Percentiles rank a stretch among this genome's conserved stretches.
phyloP scores from a whole-genome alignment of 37 sponge, comb jelly and placozoan species.

The Halisarca cf. caerulea region DNA sequence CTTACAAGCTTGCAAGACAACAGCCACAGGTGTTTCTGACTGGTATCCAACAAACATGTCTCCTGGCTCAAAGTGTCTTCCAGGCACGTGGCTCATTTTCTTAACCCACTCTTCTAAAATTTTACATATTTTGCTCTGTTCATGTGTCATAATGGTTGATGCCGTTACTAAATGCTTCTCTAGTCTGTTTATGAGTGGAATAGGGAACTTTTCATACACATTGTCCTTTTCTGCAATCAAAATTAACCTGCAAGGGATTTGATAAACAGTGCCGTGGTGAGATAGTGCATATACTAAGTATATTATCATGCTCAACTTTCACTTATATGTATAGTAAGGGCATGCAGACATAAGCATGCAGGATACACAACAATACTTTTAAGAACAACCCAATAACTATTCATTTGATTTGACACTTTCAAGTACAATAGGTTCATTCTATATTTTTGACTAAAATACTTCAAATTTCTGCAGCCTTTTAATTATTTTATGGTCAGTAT shows the following conservation, averaged over 20 bases:
- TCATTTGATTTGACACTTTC: too few relatives aligned
- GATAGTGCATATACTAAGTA: too few relatives aligned
- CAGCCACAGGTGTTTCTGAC: constrained; percentile 82
- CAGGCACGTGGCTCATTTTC: background rate
- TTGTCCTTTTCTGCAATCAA: constrained; percentile 83
- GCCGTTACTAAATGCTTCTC: constrained; percentile 93
- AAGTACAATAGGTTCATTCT: too few relatives aligned
- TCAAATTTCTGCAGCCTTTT: too few relatives aligned
- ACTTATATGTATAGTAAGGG: too few relatives aligned
- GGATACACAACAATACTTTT: too few relatives aligned
- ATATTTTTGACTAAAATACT: too few relatives aligned
- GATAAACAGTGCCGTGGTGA: too few relatives aligned
- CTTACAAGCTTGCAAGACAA: constrained; percentile 78
- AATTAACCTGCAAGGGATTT: constrained; percentile 53
- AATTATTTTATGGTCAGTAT: too few relatives aligned
- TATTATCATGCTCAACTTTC: too few relatives aligned
- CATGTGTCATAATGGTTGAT: constrained; percentile 56
- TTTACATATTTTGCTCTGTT: constrained; percentile 43
- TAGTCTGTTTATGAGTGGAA: constrained; percentile 91
- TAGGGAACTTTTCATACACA: constrained; percentile 88
- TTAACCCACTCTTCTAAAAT: constrained; percentile 57
- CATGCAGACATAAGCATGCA: background rate
- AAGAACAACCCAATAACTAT: too few relatives aligned
- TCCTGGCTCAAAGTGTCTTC: constrained; percentile 32
- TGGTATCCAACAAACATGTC: constrained; percentile 94